Evolutionary conservation across 2,888 invertebrate species (phyloP), one percentile per base, ranked within the genome.

Genomic region (Rhogogaster chlorosoma): DNA sequence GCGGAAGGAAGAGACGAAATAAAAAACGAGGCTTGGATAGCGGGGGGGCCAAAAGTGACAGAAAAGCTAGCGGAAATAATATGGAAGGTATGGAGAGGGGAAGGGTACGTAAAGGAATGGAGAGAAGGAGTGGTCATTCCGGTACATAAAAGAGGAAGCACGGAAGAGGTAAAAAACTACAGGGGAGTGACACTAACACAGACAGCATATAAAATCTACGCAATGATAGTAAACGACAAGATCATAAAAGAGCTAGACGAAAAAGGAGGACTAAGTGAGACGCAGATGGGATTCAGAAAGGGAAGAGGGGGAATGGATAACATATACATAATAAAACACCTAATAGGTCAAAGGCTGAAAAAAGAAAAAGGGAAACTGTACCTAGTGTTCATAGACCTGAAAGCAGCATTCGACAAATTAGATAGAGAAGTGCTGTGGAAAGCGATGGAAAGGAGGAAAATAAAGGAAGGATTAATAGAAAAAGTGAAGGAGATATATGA

Each of bases 281-380:
- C 64, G 7, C 86, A 87, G 53, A 83, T 86, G 22, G 86, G 86
- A 2, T 88, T 87, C 57, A 70, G 86, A 49, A 64, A n/a, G n/a
- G n/a, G n/a, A n/a, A n/a, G n/a, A n/a, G n/a, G n/a, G n/a, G n/a
- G n/a, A n/a, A n/a, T n/a, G n/a, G n/a, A n/a, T n/a, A n/a, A n/a
- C n/a, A n/a, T n/a, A n/a, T n/a, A n/a, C n/a, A n/a, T n/a, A n/a
- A n/a, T n/a, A n/a, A n/a, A n/a, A n/a, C n/a, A n/a, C n/a, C n/a
- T n/a, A n/a, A n/a, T n/a, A n/a, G n/a, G n/a, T n/a, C n/a, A n/a
- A n/a, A n/a, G n/a, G n/a, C n/a, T n/a, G n/a, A n/a, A n/a, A n/a
- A n/a, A n/a, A n/a, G n/a, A n/a, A n/a, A n/a, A n/a, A n/a, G n/a
- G n/a, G n/a, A n/a, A n/a, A n/a, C n/a, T n/a, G n/a, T n/a, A n/a